Evolutionary conservation across 2,113 vertebrate species (phyloP).

Genomic region (Gobius niger): DNA sequence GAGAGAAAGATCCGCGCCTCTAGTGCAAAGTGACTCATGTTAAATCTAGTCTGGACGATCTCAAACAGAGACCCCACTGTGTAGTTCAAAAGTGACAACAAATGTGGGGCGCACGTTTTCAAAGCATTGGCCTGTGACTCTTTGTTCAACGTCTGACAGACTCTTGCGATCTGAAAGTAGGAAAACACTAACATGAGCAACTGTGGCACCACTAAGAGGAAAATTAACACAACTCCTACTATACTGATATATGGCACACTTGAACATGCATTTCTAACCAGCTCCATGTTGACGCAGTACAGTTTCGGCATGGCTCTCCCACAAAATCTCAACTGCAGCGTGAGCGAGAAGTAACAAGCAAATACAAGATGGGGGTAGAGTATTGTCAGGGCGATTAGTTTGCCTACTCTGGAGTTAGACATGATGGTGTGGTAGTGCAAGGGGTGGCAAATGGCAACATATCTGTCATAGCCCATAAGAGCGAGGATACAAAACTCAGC

Average conservation of each 20-base stretch:
- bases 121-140: constrained; percentile 58
- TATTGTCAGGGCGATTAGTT: constrained; percentile 26
- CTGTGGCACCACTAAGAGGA: constrained; percentile 36
- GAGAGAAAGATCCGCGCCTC: constrained; percentile 46
- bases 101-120: constrained; percentile 72
- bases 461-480: constrained; percentile 66
- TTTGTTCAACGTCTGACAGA: constrained; percentile 32
- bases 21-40: constrained; percentile 30
- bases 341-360: constrained; percentile 31
- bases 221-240: constrained; percentile 24
- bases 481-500: constrained; percentile 56
- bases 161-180: constrained; percentile 60
- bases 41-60: constrained; percentile 44
- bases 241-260: constrained; percentile 12
- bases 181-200: constrained; percentile 50
- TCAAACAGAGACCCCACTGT: constrained; percentile 37
- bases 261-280: constrained; percentile 55
- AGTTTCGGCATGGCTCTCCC: constrained; percentile 39
- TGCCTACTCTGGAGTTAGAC: constrained; percentile 36
- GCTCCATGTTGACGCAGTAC: constrained; percentile 65
- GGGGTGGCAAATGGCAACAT: constrained; percentile 58
- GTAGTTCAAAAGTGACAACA: constrained; percentile 64
- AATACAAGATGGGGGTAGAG: constrained; percentile 38
- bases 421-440: constrained; percentile 58
- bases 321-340: constrained; percentile 45